phyloP scores from a whole-genome alignment of 1,140 invertebrate genomes.

The Drosophila novamexicana region DNA sequence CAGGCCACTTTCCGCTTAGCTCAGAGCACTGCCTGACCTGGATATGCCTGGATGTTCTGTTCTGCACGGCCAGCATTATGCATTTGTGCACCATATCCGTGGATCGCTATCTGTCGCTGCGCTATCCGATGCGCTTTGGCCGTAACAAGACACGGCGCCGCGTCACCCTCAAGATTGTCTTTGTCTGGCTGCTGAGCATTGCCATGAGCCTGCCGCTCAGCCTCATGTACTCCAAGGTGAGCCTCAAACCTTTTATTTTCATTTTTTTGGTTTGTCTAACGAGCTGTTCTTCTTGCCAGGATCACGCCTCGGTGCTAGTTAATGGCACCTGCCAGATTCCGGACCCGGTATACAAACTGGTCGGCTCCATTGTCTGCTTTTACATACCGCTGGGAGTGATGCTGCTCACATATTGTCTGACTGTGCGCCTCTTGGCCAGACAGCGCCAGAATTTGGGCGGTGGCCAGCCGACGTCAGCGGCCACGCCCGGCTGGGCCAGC shows the following conservation, averaged over 20 bases:
- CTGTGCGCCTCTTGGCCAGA: constrained; percentile 91
- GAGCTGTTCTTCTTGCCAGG: constrained; percentile 86
- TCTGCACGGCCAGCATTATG: constrained; percentile 98
- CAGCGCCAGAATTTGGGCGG: constrained; percentile 90
- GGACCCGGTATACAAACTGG: constrained; percentile 94
- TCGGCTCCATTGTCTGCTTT: constrained; percentile 97
- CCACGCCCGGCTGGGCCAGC: constrained; percentile 86
- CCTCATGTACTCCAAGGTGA: constrained; percentile 94
- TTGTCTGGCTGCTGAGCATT: constrained; percentile 95
- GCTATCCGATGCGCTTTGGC: constrained; percentile 95
- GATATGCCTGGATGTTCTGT: constrained; percentile 96
- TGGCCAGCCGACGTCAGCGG: constrained; percentile 69
- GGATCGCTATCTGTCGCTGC: constrained; percentile 93
- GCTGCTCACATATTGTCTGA: constrained; percentile 96
- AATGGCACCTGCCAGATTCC: constrained; percentile 93
- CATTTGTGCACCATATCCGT: constrained; percentile 98
- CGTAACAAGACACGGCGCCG: constrained; percentile 94
- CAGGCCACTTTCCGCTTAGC: constrained; percentile 93
- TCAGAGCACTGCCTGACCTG: constrained; percentile 93
- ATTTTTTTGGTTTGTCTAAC: constrained; percentile 4
- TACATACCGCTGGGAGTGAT: constrained; percentile 98
- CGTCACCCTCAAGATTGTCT: constrained; percentile 94
- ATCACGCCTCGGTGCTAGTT: constrained; percentile 91
- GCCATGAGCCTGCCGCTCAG: constrained; percentile 95
- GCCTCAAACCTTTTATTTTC: neutral